Evolutionary conservation across 2,113 vertebrate species (phyloP).

Genomic region (Oryzias curvinotus): DNA sequence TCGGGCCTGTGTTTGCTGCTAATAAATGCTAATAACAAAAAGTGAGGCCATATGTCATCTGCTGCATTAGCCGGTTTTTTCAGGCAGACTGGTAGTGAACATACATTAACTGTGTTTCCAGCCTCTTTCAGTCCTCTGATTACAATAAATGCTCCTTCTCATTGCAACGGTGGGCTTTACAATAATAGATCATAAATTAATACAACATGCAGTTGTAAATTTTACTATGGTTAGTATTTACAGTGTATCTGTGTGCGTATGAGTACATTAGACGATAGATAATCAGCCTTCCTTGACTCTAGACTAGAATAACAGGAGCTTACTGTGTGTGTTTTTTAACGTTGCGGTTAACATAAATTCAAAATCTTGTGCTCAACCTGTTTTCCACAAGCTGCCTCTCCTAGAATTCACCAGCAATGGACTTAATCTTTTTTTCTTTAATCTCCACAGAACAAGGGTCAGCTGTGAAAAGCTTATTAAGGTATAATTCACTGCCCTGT

Average conservation of each 20-base stretch:
- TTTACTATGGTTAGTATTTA: conserved; percentile 68
- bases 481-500: conserved; percentile 67
- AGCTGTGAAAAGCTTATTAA: conserved; percentile 73
- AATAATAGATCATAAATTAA: conserved; percentile 79
- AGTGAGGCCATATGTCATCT: conserved; percentile 59
- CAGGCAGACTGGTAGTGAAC: conserved; percentile 48
- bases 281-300: conserved; percentile 69
- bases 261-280: conserved; percentile 62
- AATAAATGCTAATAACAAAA: conserved; percentile 60
- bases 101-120: conserved; percentile 68
- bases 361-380: too few relatives aligned
- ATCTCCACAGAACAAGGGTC: conserved; percentile 48
- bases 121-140: conserved; percentile 58
- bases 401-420: conserved; percentile 31
- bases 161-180: conserved; percentile 63
- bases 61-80: conserved; percentile 60
- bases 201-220: conserved; percentile 72
- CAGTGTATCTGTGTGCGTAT: conserved; percentile 54
- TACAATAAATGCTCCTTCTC: conserved; percentile 62
- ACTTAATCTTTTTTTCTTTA: conserved; percentile 37
- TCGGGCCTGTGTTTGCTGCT: conserved; percentile 22
- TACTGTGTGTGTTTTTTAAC: conserved; percentile 55
- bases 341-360: background rate
- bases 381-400: conserved; percentile 3
- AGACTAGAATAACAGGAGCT: conserved; percentile 61